Evolutionary conservation across 2,113 vertebrate genomes (phyloP), one percentile per base, ranked within the genome.

Genomic region (Thunnus maccoyii): DNA sequence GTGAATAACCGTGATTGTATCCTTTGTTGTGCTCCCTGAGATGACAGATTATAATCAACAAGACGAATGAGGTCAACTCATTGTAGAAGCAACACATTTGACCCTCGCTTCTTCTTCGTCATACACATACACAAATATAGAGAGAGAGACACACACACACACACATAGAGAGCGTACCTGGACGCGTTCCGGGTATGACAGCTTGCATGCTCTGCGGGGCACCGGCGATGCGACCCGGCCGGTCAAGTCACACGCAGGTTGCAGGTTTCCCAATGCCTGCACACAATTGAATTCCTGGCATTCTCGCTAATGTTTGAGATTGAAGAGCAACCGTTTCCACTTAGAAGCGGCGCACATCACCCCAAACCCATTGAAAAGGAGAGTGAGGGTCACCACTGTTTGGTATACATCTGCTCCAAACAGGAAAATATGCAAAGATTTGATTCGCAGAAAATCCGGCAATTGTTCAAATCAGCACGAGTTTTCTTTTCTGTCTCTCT

Each of bases 361-460:
- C 95, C 92, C 88, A 82, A 90, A 88, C 88, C 95, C 89, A 95
- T 95, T 95, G 94, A 96, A 96, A 96, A 94, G 93, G 90, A 90
- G 92, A 93, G 92, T 83, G 60, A 82, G 93, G 95, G 96, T 96
- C 96, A 96, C 92, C 89, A 90, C 74, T 98, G 96, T 97, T 98
- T 98, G 95, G 96, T 95, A 95, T 93, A 94, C 95, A 96, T 94
- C 93, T 92, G 92, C 93, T 95, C 96, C 95, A 96, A 97, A 97
- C 96, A 97, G 97, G 97, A 97, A 98, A 97, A 97, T 96, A 96
- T 96, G 95, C 94, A 93, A 93, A 95, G 93, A 94, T 96, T 97
- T 97, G 95, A 96, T 97, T 97, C 95, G 95, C 93, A 92, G 88
- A 96, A 92, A 94, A 97, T 97, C 97, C 97, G 96, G 96, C 92